Evolutionary conservation across 2,888 invertebrate genomes (phyloP), one percentile per base, ranked within the genome.

Genomic region (Agonopterix arenella): DNA sequence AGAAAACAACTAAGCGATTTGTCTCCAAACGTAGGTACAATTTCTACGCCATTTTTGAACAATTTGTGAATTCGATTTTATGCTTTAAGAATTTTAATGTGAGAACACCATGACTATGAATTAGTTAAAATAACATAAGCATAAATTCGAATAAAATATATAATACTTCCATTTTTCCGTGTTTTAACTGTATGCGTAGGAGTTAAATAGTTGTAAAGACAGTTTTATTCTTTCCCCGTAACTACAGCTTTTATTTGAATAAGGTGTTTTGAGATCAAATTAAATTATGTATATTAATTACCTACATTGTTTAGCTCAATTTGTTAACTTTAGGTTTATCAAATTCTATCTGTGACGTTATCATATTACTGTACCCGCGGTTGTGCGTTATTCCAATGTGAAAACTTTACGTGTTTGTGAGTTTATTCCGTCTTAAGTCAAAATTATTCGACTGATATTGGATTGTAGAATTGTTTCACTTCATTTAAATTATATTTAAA

Each of bases 361-460:
- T 66, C 28, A 28, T 28, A n/a, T 73, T 60, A 68, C 70, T 76
- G 60, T 64, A 66, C 70, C 70, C 63, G 71, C 67, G 84, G 85
- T 86, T 85, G 86, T 86, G 85, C 71, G 74, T 78, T 79, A 61
- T 72, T 76, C 63, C 70, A 70, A 68, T 75, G 68, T 70, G 55
- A 68, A 70, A 74, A 67, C 60, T 58, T 68, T 68, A 69, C 66
- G 58, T 60, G 68, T 68, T 72, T 74, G 71, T 69, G 72, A 75
- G 70, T 77, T 77, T 66, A 78, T 75, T 81, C 82, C 81, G 80
- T 85, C 81, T 77, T 72, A 70, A 71, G 72, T 76, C 73, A 81
- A 73, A 75, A 73, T 74, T 48, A 71, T 76, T 76, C 73, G 80
- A 76, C 74, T 77, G 75, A 78, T 67, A 70, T 73, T 70, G 62